Conservation (phyloP, 2,797 vertebrate species). For the Melanotaenia maccullochi region DNA sequence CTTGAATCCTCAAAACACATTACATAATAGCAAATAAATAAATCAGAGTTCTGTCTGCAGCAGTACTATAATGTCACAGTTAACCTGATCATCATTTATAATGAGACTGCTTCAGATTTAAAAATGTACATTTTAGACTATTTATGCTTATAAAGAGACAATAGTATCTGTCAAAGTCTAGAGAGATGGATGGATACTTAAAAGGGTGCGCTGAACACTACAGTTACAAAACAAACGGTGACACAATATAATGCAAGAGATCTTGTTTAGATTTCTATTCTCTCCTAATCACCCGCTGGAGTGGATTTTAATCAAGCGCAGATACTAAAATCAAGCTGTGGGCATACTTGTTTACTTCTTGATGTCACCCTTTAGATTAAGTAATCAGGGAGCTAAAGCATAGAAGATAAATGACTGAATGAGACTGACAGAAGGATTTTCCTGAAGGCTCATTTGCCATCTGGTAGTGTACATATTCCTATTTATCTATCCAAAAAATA, state of each 20-base stretch:
- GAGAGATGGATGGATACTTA: background rate
- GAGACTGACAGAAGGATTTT: conserved; percentile 11
- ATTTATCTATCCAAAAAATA: background rate
- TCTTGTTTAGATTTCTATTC: conserved; percentile 20
- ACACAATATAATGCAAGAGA: background rate
- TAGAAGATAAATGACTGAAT: conserved; percentile 25
- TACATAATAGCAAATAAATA: conserved; percentile 5
- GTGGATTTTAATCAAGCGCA: conserved; percentile 39
- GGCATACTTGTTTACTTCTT: conserved; percentile 18
- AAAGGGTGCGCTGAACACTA: background rate
- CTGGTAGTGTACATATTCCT: conserved; percentile 6
- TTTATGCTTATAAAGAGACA: background rate
- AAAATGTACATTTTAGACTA: background rate
- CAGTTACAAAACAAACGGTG: background rate
- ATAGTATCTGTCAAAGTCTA: background rate
- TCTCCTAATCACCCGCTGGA: conserved; percentile 12
- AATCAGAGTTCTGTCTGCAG: background rate
- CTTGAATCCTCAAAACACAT: conserved; percentile 9
- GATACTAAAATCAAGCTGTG: conserved; percentile 23
- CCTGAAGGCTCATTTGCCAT: conserved; percentile 12
- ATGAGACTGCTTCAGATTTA: background rate
- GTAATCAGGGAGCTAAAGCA: conserved; percentile 29
- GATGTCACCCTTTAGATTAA: conserved; percentile 26
- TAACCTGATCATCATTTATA: background rate
- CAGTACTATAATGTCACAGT: background rate